phyloP scores from a whole-genome alignment of 92 coral and sea anemone genomes.

The Plumapathes pennacea region DNA sequence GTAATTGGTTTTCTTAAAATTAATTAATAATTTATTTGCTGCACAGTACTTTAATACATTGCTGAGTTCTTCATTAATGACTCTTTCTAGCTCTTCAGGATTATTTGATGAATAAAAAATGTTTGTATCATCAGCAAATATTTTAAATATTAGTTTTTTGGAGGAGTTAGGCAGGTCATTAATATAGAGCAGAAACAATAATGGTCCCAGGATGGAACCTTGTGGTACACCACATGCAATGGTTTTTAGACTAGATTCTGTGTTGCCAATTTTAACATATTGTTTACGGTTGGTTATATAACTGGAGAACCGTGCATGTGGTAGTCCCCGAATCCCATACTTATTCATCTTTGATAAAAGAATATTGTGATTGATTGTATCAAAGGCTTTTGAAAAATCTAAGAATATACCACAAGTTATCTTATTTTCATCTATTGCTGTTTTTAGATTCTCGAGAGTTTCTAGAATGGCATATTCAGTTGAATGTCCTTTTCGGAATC shows the following conservation, averaged over 20 bases:
- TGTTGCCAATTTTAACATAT: conserved; percentile 45
- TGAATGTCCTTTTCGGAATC: conserved; percentile 56
- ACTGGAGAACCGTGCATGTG: conserved; percentile 25
- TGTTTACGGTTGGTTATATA: conserved; percentile 28
- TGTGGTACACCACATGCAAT: conserved; percentile 45
- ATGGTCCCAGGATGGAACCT: conserved; percentile 35
- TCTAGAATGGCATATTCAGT: conserved; percentile 64
- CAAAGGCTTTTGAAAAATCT: conserved; percentile 43
- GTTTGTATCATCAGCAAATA: conserved; percentile 70
- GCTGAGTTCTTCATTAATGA: conserved; percentile 27
- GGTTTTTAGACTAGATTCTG: conserved; percentile 13
- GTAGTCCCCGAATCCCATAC: conserved; percentile 17
- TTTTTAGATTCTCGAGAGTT: conserved; percentile 28
- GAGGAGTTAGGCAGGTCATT: conserved; percentile 21
- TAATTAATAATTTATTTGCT: conserved; percentile 41
- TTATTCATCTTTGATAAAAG: conserved; percentile 19
- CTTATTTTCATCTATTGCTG: conserved; percentile 29
- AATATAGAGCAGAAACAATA: conserved; percentile 28
- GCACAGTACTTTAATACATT: conserved; percentile 31
- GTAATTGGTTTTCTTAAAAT: conserved; percentile 34
- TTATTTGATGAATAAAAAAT: conserved; percentile 26
- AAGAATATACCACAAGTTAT: conserved; percentile 43
- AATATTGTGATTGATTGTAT: conserved; percentile 46
- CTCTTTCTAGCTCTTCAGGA: conserved; percentile 15
- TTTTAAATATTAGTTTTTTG: conserved; percentile 27